phyloP scores from a whole-genome alignment of 2,888 invertebrate species.

The Tiliacea citrago region DNA sequence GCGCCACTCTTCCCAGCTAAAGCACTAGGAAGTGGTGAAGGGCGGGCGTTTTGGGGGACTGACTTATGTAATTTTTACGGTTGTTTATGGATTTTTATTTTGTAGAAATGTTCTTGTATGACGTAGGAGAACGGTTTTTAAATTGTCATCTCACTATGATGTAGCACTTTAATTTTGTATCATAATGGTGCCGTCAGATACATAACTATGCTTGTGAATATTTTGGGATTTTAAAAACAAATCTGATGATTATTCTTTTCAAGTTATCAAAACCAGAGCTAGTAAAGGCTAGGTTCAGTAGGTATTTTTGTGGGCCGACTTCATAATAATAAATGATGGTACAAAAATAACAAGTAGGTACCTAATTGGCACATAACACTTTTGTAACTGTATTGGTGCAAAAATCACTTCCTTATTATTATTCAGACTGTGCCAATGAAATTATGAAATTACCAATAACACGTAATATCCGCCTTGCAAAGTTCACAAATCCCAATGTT shows the following conservation, averaged over 20 bases:
- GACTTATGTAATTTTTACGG: too few species aligned
- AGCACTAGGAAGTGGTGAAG: too few species aligned
- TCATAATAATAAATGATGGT: background rate
- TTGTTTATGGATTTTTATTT: background rate
- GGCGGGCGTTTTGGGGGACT: too few species aligned
- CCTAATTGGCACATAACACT: too few species aligned
- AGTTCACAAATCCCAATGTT: slow-evolving; percentile 25
- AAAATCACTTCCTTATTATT: background rate
- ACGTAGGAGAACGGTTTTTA: background rate
- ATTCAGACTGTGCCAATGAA: background rate
- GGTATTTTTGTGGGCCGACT: background rate
- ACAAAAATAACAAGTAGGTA: background rate
- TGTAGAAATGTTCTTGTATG: background rate
- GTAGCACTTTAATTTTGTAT: background rate
- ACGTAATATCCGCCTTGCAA: background rate
- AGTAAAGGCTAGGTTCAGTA: background rate
- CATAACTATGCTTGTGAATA: background rate
- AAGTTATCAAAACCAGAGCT: background rate
- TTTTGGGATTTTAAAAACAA: background rate
- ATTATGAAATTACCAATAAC: background rate
- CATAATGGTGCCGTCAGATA: too few species aligned
- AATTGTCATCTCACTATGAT: background rate
- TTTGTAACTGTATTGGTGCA: background rate
- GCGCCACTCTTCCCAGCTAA: too few species aligned
- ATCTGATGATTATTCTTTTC: background rate